phyloP scores from a whole-genome alignment of 2,113 vertebrate genomes.

The Excalfactoria chinensis region DNA sequence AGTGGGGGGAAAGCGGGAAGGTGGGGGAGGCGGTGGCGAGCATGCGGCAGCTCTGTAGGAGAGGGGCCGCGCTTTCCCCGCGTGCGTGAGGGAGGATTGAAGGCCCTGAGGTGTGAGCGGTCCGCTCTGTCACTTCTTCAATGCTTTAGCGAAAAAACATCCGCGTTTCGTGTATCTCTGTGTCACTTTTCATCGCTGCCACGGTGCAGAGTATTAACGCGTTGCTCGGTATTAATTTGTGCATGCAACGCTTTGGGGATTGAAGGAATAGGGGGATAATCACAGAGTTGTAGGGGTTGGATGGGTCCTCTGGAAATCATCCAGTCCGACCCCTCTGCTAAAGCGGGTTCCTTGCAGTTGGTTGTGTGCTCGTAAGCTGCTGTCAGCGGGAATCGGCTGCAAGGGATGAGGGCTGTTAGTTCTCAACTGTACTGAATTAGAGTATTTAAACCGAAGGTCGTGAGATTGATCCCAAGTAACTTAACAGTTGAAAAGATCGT shows the following conservation, averaged over 20 bases:
- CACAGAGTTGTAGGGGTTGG: no score
- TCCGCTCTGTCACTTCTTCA: not conserved
- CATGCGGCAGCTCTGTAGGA: not conserved
- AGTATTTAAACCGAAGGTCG: not conserved
- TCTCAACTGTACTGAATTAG: not conserved
- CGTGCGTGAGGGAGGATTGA: slow-evolving; percentile 5
- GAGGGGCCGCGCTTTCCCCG: not conserved
- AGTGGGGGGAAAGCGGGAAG: not conserved
- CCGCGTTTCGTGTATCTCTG: not conserved
- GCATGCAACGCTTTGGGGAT: not conserved
- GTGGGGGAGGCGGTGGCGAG: not conserved
- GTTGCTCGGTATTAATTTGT: fast-evolving
- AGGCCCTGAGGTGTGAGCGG: not conserved
- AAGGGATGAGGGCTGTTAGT: not conserved
- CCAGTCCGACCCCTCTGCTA: no score
- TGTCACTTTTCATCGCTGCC: not conserved
- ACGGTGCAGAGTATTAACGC: not conserved
- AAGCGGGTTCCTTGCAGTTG: no score
- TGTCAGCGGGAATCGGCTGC: not conserved
- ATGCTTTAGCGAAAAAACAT: not conserved
- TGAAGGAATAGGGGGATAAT: not conserved
- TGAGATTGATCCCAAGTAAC: not conserved
- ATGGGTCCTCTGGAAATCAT: no score
- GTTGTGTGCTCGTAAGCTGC: fast-evolving
- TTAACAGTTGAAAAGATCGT: not conserved